Percentiles rank a stretch among this genome's conserved stretches.
phyloP scores from a whole-genome alignment of 2,888 invertebrate species.

The Lycophotia porphyrea region DNA sequence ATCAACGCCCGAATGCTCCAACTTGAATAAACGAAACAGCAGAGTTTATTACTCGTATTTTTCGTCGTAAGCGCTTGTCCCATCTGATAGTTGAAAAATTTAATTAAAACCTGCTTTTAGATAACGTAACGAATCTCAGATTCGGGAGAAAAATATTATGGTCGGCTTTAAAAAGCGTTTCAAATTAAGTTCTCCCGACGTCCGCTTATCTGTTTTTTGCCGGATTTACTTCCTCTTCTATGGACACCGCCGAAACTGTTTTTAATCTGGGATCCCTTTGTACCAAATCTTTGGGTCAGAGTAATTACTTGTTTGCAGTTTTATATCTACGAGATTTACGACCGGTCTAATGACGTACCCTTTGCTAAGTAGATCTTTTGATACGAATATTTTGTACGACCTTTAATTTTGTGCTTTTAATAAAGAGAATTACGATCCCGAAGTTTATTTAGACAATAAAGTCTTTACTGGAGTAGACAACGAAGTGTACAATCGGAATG shows the following conservation, averaged over 20 bases:
- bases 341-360: constrained; percentile 61
- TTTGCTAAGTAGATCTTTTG: constrained; percentile 52
- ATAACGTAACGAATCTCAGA: constrained; percentile 72
- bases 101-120: constrained; percentile 79
- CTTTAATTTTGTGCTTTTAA: constrained; percentile 50
- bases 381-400: constrained; percentile 45
- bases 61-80: constrained; percentile 67
- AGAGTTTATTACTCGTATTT: constrained; percentile 74
- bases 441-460: constrained; percentile 55
- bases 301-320: constrained; percentile 69
- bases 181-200: constrained; percentile 68
- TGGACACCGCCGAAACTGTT: constrained; percentile 65
- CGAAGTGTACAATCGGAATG: constrained; percentile 51
- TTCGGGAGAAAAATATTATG: constrained; percentile 72
- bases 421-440: constrained; percentile 47
- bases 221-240: constrained; percentile 72
- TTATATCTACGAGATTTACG: constrained; percentile 67
- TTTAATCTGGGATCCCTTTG: constrained; percentile 70
- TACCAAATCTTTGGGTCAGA: constrained; percentile 67
- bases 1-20: constrained; percentile 65
- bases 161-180: constrained; percentile 70
- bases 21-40: constrained; percentile 68
- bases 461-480: constrained; percentile 42
- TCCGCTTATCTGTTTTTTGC: constrained; percentile 73
- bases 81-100: constrained; percentile 81